Conservation (phyloP, 2,113 vertebrate species). For the Ifrita kowaldi region DNA sequence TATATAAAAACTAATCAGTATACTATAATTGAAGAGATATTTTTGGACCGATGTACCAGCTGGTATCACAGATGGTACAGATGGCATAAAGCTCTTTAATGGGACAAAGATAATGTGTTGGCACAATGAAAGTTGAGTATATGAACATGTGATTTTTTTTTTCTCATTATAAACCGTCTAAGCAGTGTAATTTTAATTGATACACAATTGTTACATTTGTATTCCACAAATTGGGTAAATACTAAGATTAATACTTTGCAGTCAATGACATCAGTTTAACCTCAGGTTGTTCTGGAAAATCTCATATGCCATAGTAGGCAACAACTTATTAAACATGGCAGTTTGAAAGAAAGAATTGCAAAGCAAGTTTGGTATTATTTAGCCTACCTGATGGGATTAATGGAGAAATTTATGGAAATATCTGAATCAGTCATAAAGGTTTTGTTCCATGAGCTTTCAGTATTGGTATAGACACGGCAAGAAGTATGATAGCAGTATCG, state of each 20-base stretch:
- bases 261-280: not conserved
- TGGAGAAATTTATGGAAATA: not conserved
- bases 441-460: not conserved
- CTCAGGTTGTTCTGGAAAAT: not conserved
- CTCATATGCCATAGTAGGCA: not conserved
- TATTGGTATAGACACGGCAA: not conserved
- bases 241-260: not conserved
- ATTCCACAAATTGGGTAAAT: not conserved
- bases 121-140: slow-evolving; percentile 42
- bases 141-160: slow-evolving; percentile 43
- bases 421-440: not conserved
- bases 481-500: not conserved
- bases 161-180: slow-evolving; percentile 34
- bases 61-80: slow-evolving; percentile 69
- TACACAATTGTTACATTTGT: slow-evolving; percentile 14
- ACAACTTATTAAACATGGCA: not conserved
- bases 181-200: slow-evolving; percentile 40
- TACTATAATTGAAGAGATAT: slow-evolving; percentile 61
- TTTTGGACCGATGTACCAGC: slow-evolving; percentile 65
- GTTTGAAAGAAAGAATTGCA: not conserved
- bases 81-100: slow-evolving; percentile 63
- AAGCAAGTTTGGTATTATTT: not conserved
- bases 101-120: slow-evolving; percentile 60
- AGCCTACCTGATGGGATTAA: not conserved
- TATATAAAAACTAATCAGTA: slow-evolving; percentile 60